phyloP scores from a whole-genome alignment of 2,113 vertebrate species.

The Typhlomys cinereus region DNA sequence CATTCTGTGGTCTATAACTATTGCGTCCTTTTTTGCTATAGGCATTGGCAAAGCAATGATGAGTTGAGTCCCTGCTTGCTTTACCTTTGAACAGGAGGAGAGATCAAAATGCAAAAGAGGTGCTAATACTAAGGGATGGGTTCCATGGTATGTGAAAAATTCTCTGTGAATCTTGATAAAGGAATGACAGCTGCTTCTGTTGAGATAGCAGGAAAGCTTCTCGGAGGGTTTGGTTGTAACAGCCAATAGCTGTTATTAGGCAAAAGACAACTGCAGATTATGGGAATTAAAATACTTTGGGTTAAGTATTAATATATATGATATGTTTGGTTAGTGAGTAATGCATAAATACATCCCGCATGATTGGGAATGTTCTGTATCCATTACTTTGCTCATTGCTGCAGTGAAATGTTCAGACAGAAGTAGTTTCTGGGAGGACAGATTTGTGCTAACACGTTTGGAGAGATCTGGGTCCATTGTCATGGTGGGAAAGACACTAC shows the following conservation, averaged over 20 bases:
- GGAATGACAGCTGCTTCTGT: not conserved
- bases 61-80: not conserved
- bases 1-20: not conserved
- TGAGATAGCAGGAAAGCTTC: not conserved
- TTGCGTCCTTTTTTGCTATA: not conserved
- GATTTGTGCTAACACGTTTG: not conserved
- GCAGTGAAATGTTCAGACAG: not conserved
- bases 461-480: not conserved
- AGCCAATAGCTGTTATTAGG: not conserved
- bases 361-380: not conserved
- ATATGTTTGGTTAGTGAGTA: not conserved
- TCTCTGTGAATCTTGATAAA: not conserved
- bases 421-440: not conserved
- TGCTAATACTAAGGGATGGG: too few species aligned
- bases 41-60: not conserved
- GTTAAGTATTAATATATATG: not conserved
- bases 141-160: not conserved
- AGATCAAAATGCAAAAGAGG: not conserved
- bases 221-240: not conserved
- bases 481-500: not conserved
- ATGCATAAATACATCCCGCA: not conserved
- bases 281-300: slow-evolving; percentile 4
- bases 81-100: not conserved
- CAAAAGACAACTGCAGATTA: not conserved
- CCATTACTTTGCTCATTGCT: not conserved